Base-by-base conservation (phyloP, 2,113 vertebrate species). In the Brachypteracias leptosomus region DNA sequence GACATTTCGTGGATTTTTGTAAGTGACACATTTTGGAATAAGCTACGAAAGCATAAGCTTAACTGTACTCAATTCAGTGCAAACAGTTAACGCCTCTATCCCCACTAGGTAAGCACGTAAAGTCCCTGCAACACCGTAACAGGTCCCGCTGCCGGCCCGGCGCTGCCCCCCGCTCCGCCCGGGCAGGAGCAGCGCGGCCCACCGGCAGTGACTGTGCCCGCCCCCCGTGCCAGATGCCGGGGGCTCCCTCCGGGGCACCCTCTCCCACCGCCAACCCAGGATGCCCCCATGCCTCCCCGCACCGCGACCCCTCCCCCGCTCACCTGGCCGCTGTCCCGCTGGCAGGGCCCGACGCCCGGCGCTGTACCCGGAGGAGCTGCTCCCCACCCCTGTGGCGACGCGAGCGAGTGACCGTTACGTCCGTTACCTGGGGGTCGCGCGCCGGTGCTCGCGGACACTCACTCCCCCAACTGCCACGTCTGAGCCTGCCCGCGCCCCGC, bases 41-140 rank as follows among this genome's bases (percentile, higher is more conserved):
- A 68, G n/a, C 52, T 18, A 8, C 0, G 18, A 51, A n/a, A 36
- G 16, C 21, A 29, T 13, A 31, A 35, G 7, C 46, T 13, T 2
- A 6, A 17, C 13, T 26, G 3, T 1, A 3, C 62, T 20, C 62
- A 33, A 4, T 4, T 19, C 61, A 17, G 26, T 9, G 40, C 20
- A 2, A 38, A 17, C 12, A 2, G 28, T 4, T 19, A 33, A 17
- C n/a, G 4, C 3, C 24, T 28, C 54, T 3, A 11, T 10, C 36
- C 26, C 10, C 44, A 1, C 7, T 21, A 47, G 14, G 20, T 8
- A 8, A 3, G 36, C 16, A 11, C 12, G 11, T 12, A 9, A 16
- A 72, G 65, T 10, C 47, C 8, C n/a, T 6, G 1, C 2, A 38
- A 7, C 33, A 8, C 0, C 3, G 24, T 38, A 40, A 44, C 83